Evolutionary conservation across 1,140 invertebrate genomes (phyloP).

Genomic region (Pteromalus puparum): DNA sequence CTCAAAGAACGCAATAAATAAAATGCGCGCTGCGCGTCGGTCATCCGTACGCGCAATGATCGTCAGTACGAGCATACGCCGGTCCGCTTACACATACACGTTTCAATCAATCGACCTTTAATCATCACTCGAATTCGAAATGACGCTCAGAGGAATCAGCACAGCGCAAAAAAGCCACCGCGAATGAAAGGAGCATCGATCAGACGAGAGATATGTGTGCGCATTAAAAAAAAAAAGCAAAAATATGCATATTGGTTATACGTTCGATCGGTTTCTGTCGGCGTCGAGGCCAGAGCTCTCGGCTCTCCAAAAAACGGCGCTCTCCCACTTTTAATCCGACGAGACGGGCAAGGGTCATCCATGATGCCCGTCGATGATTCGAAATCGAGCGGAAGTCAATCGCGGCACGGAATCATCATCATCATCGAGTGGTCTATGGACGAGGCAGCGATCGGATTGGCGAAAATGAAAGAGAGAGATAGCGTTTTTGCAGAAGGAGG

Average conservation of each 20-base stretch:
- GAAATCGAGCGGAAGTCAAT: constrained; percentile 53
- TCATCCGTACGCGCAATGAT: constrained; percentile 2
- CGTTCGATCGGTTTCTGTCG: background rate
- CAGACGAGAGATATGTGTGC: background rate
- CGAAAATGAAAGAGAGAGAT: constrained; percentile 49
- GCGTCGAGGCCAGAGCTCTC: background rate
- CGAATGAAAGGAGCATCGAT: constrained; percentile 19
- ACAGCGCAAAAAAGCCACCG: background rate
- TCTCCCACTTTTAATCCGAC: constrained; percentile 27
- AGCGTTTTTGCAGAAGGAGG: constrained; percentile 20
- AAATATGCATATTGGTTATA: constrained; percentile 24
- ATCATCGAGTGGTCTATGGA: constrained; percentile 54
- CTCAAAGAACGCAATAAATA: constrained; percentile 10
- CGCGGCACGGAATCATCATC: constrained; percentile 41
- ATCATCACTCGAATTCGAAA: constrained; percentile 38
- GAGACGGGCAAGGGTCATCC: constrained; percentile 39
- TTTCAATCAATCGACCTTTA: constrained; percentile 29
- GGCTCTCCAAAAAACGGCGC: background rate
- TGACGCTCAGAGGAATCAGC: background rate
- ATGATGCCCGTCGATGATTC: constrained; percentile 38
- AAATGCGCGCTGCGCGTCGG: background rate
- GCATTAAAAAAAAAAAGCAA: background rate
- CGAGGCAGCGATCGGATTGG: constrained; percentile 47
- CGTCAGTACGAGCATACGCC: background rate
- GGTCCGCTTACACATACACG: too few species aligned